Percentiles rank a stretch among this genome's conserved stretches.
Conservation (phyloP, 2,888 invertebrate genomes). For the Ormyrus rosae region DNA sequence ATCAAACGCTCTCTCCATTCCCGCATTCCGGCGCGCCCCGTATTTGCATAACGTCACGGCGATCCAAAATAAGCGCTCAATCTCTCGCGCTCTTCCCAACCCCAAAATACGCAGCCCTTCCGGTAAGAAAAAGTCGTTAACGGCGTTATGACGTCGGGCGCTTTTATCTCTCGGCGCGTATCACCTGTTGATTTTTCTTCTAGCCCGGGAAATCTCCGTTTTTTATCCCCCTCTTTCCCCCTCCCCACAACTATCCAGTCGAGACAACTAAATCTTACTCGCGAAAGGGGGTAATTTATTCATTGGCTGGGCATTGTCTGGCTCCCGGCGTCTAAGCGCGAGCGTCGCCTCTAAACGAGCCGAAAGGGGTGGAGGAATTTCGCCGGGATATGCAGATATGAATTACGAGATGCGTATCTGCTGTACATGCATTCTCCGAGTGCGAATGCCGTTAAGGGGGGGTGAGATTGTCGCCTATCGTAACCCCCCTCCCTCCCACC, state of each 20-base stretch:
- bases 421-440: not conserved
- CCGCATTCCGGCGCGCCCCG: no score
- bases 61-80: no score
- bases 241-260: conserved; percentile 6
- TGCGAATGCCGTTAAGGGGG: not conserved
- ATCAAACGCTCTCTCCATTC: no score
- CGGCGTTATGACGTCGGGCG: no score
- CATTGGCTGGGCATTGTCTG: conserved; percentile 56
- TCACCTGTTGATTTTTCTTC: conserved; percentile 54
- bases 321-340: conserved; percentile 37
- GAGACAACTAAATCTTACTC: conserved; percentile 51
- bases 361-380: conserved; percentile 38
- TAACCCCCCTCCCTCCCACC: not conserved
- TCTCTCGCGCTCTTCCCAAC: no score
- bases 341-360: conserved; percentile 26
- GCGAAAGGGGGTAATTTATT: conserved; percentile 52
- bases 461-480: no score
- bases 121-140: no score
- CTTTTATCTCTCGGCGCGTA: not conserved
- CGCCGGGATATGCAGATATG: conserved; percentile 54
- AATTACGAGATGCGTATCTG: conserved; percentile 55
- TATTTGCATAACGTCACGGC: no score
- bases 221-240: not conserved
- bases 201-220: no score
- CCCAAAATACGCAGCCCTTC: no score